phyloP scores from a whole-genome alignment of 2,888 invertebrate species.

The Tipula unca region DNA sequence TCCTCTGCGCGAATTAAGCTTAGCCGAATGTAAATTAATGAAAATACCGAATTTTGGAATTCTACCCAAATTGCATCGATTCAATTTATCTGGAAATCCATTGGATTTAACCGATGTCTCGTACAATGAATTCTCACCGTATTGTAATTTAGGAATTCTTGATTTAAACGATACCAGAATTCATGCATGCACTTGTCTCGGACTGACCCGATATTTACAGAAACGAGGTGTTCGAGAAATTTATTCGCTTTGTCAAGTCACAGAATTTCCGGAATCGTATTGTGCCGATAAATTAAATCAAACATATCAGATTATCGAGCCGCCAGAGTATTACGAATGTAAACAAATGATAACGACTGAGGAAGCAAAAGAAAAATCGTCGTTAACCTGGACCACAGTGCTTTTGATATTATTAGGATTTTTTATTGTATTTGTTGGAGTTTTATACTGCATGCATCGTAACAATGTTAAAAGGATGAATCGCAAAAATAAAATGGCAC shows the following conservation, averaged over 20 bases:
- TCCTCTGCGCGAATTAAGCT: constrained; percentile 44
- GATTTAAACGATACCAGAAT: constrained; percentile 34
- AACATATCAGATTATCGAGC: not conserved
- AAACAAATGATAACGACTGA: not conserved
- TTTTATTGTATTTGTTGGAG: not conserved
- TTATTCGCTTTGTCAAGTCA: not conserved
- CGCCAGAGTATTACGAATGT: not conserved
- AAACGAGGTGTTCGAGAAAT: not conserved
- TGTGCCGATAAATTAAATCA: not conserved
- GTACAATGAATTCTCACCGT: constrained; percentile 39
- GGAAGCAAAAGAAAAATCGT: not conserved
- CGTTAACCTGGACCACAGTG: not conserved
- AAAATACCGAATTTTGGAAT: constrained; percentile 47
- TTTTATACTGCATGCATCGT: constrained; percentile 45
- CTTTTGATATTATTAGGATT: not conserved
- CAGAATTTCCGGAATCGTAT: not conserved
- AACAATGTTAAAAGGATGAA: constrained; percentile 45
- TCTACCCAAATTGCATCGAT: constrained; percentile 43
- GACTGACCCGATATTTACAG: not conserved
- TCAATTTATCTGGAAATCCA: constrained; percentile 49
- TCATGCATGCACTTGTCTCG: constrained; percentile 21
- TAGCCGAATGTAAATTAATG: constrained; percentile 46
- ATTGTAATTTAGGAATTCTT: constrained; percentile 47
- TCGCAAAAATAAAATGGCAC: constrained; percentile 26
- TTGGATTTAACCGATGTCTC: constrained; percentile 39